Percentiles rank a stretch among this genome's conserved stretches.
Conservation (phyloP, 2,888 invertebrate genomes). For the Philereme transversata region DNA sequence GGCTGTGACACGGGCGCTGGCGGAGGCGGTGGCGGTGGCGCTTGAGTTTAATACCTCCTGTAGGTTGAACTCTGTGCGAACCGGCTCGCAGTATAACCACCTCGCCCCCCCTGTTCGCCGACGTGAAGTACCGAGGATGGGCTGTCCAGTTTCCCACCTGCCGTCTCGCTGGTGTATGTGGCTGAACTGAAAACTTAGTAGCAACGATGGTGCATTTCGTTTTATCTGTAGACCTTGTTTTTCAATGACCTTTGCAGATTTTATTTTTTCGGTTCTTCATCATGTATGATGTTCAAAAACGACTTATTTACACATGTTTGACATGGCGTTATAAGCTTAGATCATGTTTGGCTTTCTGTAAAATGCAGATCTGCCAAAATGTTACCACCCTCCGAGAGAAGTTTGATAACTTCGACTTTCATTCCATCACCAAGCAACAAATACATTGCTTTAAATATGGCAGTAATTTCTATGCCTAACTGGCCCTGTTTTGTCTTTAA, state of each 20-base stretch:
- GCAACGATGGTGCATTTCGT: neutral
- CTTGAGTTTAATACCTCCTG: constrained; percentile 2
- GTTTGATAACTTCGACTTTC: no score
- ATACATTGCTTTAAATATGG: no score
- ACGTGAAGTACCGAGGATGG: constrained; percentile 2
- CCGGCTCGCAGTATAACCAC: neutral
- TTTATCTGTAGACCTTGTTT: constrained; percentile 7
- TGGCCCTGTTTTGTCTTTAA: no score
- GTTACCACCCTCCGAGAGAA: no score
- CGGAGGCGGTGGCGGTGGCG: no score
- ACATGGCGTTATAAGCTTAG: constrained; percentile 7
- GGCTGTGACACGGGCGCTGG: no score
- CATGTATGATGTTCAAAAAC: neutral
- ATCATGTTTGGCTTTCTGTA: constrained; percentile 6
- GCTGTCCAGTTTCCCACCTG: constrained; percentile 6
- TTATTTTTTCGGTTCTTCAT: constrained; percentile 4
- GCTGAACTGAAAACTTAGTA: neutral
- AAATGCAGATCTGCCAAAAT: constrained; percentile 15
- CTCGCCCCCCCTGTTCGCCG: constrained; percentile 10
- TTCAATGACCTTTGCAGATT: constrained; percentile 5
- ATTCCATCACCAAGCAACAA: no score
- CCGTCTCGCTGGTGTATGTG: neutral
- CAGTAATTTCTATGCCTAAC: no score
- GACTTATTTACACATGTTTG: constrained; percentile 6
- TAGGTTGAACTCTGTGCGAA: neutral